Base-by-base conservation (phyloP, 2,113 vertebrate species). In the Gymnocephalus cernua region DNA sequence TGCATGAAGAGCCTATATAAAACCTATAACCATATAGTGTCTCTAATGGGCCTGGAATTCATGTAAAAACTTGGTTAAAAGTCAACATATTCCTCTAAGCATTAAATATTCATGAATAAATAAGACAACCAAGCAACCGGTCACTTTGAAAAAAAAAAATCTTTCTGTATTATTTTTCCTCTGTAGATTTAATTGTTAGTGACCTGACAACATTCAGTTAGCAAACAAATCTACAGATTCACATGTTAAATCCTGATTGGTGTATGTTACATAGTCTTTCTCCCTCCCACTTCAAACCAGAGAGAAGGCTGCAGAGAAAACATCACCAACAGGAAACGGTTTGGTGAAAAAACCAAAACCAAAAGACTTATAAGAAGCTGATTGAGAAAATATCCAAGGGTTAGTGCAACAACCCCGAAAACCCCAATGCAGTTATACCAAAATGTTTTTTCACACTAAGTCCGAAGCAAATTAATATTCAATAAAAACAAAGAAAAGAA, bases 401-500 rank as follows among this genome's bases (percentile, higher is more conserved):
- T 41, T 51, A 66, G 16, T n/a, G 51, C 50, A 50, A 25, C 23
- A 53, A 44, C 47, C 4, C 50, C 45, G 73, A 75, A 1, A 54
- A 6, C 15, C 8, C 18, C 44, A 73, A 48, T 16, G 25, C 32
- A 18, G 8, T 59, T 18, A 18, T 9, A 35, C 61, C 25, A 23
- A 41, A 75, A n/a, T 4, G 10, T 2, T 3, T 68, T 61, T 47
- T 68, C 25, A 69, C n/a, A 56, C 5, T 5, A 69, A 61, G 3
- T 54, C 16, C 0, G n/a, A 61, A 61, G 45, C 51, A 23, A 48
- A 64, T 82, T 18, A 50, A 23, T 68, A 1, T 79, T 63, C 10
- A 29, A n/a, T 48, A 53, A 64, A 77, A 25, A 50, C 48, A 47
- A 21, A 67, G 38, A 61, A 73, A 27, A 69, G 11, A 69, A 75